Conservation (phyloP, 2,113 vertebrate genomes). For the Leiothrix lutea region DNA sequence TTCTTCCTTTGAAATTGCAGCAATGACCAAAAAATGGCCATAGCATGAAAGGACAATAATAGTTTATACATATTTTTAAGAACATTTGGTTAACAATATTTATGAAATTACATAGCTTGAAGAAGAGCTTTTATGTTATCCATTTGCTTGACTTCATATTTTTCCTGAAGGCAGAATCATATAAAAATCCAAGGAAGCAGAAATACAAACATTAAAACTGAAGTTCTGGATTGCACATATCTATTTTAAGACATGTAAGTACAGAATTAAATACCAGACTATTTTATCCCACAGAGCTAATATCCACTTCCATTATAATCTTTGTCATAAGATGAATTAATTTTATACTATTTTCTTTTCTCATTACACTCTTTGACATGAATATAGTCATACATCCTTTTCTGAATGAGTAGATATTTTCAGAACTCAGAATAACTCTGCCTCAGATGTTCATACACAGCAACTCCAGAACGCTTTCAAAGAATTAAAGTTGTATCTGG, state of each 20-base stretch:
- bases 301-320: conserved; percentile 15
- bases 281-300: conserved; percentile 40
- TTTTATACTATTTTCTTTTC: conserved; percentile 20
- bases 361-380: neutral
- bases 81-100: neutral
- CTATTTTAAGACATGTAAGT: conserved; percentile 60
- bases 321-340: conserved; percentile 62
- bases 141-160: neutral
- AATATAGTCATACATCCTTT: neutral
- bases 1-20: neutral
- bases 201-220: neutral
- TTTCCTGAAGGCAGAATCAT: neutral
- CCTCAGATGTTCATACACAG: neutral
- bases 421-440: conserved; percentile 17
- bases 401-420: neutral
- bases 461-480: neutral
- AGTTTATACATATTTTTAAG: neutral
- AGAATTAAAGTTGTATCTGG: neutral
- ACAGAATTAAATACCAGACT: conserved; percentile 15
- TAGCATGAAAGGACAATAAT: neutral
- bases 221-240: neutral
- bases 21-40: neutral
- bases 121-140: neutral
- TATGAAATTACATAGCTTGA: neutral
- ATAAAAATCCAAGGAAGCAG: neutral